Evolutionary conservation across 2,113 vertebrate genomes (phyloP).

Genomic region (Engraulis encrasicolus): DNA sequence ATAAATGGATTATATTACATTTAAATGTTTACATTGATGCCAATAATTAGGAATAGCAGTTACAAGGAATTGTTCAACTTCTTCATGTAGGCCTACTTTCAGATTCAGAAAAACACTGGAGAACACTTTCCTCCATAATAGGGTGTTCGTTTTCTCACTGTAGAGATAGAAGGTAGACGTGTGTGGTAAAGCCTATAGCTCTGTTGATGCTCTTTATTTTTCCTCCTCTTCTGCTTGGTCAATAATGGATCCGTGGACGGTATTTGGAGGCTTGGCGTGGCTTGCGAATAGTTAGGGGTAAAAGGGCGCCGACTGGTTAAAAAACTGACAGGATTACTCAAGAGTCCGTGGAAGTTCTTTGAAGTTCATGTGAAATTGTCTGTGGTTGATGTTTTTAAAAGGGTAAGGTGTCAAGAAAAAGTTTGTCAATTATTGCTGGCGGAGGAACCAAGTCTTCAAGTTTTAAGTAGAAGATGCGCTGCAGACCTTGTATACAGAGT

Average conservation of each 20-base stretch:
- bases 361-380: constrained; percentile 62
- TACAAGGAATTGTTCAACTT: constrained; percentile 69
- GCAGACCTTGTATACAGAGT: constrained; percentile 97
- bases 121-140: not conserved
- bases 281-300: constrained; percentile 69
- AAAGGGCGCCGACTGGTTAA: constrained; percentile 35
- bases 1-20: constrained; percentile 81
- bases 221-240: constrained; percentile 46
- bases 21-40: constrained; percentile 81
- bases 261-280: constrained; percentile 64
- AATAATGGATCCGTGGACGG: constrained; percentile 73
- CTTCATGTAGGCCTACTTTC: constrained; percentile 54
- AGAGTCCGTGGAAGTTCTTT: constrained; percentile 75
- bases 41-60: constrained; percentile 72
- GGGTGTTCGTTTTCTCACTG: constrained; percentile 23
- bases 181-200: not conserved
- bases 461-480: constrained; percentile 99
- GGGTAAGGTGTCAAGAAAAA: constrained; percentile 97
- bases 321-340: constrained; percentile 26
- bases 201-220: constrained; percentile 1
- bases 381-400: constrained; percentile 79
- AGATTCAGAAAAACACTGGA: constrained; percentile 57
- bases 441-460: constrained; percentile 98
- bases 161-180: constrained; percentile 46
- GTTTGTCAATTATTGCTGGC: constrained; percentile 99